phyloP scores from a whole-genome alignment of 2,113 vertebrate genomes.

The Pluvianellus socialis region DNA sequence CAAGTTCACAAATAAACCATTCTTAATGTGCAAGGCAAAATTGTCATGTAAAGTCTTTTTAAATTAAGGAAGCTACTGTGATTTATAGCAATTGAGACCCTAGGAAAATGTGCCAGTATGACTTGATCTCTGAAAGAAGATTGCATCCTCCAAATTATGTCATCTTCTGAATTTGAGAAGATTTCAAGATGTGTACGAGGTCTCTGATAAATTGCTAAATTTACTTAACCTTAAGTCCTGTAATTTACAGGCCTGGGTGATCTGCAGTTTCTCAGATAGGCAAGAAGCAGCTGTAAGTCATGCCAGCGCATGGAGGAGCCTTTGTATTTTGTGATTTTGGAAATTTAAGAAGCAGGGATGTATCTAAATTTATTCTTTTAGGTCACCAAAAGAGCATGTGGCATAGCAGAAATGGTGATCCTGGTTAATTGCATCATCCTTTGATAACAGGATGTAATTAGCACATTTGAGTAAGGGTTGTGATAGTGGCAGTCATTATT shows the following conservation, averaged over 20 bases:
- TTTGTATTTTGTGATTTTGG: neutral
- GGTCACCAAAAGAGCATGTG: neutral
- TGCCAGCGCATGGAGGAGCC: neutral
- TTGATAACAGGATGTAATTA: slow-evolving; percentile 52
- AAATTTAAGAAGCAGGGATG: neutral
- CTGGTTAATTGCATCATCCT: slow-evolving; percentile 33
- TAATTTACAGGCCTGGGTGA: neutral
- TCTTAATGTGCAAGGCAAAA: neutral
- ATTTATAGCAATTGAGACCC: neutral
- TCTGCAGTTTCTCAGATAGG: neutral
- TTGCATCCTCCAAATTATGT: neutral
- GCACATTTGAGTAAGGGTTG: neutral
- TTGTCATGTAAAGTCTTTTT: neutral
- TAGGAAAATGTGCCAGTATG: neutral
- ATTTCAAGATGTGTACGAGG: neutral
- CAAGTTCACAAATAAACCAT: neutral
- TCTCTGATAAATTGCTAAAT: neutral
- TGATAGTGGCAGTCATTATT: neutral
- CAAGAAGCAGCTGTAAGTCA: neutral
- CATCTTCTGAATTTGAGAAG: neutral
- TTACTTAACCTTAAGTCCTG: slow-evolving; percentile 1
- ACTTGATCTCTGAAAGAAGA: neutral
- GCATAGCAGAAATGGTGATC: neutral
- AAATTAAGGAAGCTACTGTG: neutral
- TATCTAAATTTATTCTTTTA: neutral